Evolutionary conservation across 2,888 invertebrate species (phyloP).

Genomic region (Dynastes grantii): DNA sequence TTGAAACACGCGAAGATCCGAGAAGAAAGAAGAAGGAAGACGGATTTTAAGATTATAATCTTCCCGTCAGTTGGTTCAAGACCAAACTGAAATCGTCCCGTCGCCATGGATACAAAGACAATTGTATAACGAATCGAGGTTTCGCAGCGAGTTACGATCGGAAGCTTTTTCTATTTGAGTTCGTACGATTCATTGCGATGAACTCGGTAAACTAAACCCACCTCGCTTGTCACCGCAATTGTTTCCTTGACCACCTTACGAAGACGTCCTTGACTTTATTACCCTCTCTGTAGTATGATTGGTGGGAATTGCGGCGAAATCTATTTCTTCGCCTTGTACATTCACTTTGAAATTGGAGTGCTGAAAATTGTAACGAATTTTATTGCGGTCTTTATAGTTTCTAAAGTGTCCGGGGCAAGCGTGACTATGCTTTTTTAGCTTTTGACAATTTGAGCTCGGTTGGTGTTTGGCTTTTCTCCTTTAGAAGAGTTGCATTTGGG

Average conservation of each 20-base stretch:
- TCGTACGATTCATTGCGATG: conserved; percentile 13
- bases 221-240: neutral
- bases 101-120: conserved; percentile 14
- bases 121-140: conserved; percentile 11
- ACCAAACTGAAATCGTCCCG: neutral
- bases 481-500: no score
- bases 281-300: neutral
- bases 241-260: conserved; percentile 11
- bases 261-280: neutral
- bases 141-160: conserved; percentile 16
- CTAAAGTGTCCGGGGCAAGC: no score
- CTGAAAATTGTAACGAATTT: no score
- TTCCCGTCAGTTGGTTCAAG: conserved; percentile 10
- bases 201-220: conserved; percentile 9
- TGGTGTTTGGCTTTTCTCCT: no score
- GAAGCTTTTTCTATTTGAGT: conserved; percentile 10
- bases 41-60: conserved; percentile 42
- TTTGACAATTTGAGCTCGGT: no score
- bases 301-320: neutral
- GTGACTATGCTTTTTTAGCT: no score
- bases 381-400: no score
- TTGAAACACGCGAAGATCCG: conserved; percentile 9
- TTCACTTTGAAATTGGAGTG: neutral
- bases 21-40: conserved; percentile 19
- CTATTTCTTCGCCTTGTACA: neutral